Conservation (phyloP, 2,797 vertebrate genomes). For the Balearica regulorum region DNA sequence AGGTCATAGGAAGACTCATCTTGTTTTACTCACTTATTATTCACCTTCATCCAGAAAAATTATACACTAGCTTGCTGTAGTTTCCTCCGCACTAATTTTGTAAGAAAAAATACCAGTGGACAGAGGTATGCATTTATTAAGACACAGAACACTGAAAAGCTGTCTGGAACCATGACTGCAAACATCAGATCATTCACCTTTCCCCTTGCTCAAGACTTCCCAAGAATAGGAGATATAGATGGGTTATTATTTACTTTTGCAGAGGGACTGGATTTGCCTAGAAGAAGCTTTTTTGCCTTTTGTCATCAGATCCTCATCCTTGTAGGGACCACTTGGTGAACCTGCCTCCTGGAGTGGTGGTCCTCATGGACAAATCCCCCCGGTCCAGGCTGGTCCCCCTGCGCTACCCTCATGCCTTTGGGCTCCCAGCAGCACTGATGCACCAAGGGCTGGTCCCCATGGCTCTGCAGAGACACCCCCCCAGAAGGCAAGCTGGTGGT, state of each 20-base stretch:
- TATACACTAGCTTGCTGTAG: neutral
- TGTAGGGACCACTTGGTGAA: neutral
- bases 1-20: slow-evolving; percentile 27
- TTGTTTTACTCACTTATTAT: slow-evolving; percentile 30
- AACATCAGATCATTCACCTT: neutral
- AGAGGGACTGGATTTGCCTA: neutral
- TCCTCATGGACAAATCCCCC: neutral
- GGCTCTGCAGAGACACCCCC: neutral
- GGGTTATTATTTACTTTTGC: neutral
- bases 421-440: neutral
- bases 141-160: neutral
- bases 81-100: neutral
- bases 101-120: neutral
- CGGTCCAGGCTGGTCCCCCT: neutral
- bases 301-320: neutral
- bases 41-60: neutral
- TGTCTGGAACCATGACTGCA: neutral
- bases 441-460: neutral
- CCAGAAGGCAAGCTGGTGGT: neutral
- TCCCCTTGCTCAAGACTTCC: neutral
- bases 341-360: neutral
- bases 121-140: neutral
- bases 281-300: neutral
- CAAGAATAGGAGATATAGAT: neutral
- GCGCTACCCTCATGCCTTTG: neutral